These are phyloP conservation scores for Leptodirus hochenwartii DNA, from an alignment of 2,888 invertebrate species.

Conservation along the genomic window DNA sequence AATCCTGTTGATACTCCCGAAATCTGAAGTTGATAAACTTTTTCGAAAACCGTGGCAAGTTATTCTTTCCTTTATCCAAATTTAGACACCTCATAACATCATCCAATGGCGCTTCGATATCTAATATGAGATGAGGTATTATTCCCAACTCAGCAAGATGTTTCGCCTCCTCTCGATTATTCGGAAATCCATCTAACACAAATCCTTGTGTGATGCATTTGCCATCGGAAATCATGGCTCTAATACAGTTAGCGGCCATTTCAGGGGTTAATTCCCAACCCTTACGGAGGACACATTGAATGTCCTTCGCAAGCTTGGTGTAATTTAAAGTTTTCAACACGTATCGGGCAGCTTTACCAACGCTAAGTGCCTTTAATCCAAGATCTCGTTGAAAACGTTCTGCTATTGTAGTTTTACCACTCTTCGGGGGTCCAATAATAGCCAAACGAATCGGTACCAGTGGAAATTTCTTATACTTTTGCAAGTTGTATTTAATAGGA, in stretches of 20 bases:
- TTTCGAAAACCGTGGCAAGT: slow-evolving; percentile 15
- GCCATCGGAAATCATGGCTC: slow-evolving; percentile 31
- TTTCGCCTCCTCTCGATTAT: slow-evolving; percentile 29
- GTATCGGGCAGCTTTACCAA: slow-evolving; percentile 33
- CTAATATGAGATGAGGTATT: slow-evolving; percentile 38
- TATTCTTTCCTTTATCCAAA: slow-evolving; percentile 20
- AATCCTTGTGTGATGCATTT: slow-evolving; percentile 34
- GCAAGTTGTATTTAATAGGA: slow-evolving; percentile 35
- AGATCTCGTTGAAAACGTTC: slow-evolving; percentile 33
- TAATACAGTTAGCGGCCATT: slow-evolving; percentile 32
- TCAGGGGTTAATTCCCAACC: slow-evolving; percentile 30
- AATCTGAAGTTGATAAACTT: slow-evolving; percentile 28
- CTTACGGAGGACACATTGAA: slow-evolving; percentile 23
- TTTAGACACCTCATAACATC: slow-evolving; percentile 27
- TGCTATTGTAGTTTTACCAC: slow-evolving; percentile 39
- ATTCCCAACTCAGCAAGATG: slow-evolving; percentile 31
- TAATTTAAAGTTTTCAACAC: slow-evolving; percentile 31
- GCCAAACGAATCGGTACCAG: slow-evolving; percentile 33
- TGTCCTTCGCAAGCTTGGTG: slow-evolving; percentile 30
- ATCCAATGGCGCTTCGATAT: slow-evolving; percentile 27
- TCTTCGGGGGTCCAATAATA: slow-evolving; percentile 42
- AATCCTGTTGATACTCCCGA: slow-evolving; percentile 22
- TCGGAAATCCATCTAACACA: slow-evolving; percentile 43
- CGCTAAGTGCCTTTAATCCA: slow-evolving; percentile 34
- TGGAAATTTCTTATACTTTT: slow-evolving; percentile 28